phyloP scores from a whole-genome alignment of 2,888 invertebrate genomes.

The Aphidoletes aphidimyza region DNA sequence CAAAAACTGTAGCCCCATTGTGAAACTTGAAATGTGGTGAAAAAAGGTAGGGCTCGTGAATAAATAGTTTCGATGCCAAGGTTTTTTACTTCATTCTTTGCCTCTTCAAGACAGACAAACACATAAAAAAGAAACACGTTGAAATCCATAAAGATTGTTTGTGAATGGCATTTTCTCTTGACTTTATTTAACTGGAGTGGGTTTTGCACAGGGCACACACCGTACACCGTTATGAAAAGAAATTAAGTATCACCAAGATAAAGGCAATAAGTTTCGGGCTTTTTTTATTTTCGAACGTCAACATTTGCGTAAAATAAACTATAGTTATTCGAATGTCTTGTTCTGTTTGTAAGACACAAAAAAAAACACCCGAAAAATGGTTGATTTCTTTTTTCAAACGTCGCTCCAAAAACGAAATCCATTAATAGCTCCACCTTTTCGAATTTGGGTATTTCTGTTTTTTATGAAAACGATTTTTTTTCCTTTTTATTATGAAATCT shows the following conservation, averaged over 20 bases:
- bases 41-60: constrained; percentile 48
- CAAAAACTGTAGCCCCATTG: background rate
- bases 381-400: background rate
- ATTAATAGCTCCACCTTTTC: background rate
- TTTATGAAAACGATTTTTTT: background rate
- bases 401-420: background rate
- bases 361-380: background rate
- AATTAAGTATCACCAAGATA: background rate
- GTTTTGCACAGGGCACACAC: constrained; percentile 5
- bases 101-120: constrained; percentile 41
- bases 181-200: background rate
- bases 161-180: constrained; percentile 26
- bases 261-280: background rate
- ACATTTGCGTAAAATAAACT: background rate
- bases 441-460: background rate
- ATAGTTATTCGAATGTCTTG: background rate
- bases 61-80: background rate
- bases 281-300: background rate
- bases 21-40: constrained; percentile 16
- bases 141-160: constrained; percentile 52
- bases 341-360: background rate
- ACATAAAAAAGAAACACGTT: background rate
- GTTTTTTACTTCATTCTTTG: background rate
- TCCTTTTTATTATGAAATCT: constrained; percentile 37
- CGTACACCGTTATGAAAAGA: constrained; percentile 29